phyloP scores from a whole-genome alignment of 2,113 vertebrate genomes.

The Corydoras sp. region DNA sequence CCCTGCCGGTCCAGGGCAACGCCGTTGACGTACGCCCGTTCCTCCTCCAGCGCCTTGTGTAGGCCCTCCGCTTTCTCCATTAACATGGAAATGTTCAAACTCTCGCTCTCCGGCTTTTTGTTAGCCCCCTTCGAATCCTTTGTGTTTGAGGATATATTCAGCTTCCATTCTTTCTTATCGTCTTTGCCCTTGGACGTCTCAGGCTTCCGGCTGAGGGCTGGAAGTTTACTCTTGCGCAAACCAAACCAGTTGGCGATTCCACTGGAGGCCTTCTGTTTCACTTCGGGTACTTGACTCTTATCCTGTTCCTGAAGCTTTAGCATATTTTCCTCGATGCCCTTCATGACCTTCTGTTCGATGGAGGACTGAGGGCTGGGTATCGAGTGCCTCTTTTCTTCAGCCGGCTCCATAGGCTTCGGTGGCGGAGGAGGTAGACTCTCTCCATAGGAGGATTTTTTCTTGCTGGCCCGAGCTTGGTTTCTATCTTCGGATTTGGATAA shows the following conservation, averaged over 20 bases:
- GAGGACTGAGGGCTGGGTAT: conserved; percentile 68
- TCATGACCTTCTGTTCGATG: conserved; percentile 98
- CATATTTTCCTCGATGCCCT: conserved; percentile 92
- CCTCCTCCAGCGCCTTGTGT: conserved; percentile 86
- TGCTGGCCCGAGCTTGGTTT: conserved; percentile 62
- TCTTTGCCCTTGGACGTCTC: conserved; percentile 71
- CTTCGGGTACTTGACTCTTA: conserved; percentile 62
- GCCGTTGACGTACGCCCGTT: conserved; percentile 81
- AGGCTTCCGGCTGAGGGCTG: conserved; percentile 78
- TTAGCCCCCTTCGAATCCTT: conserved; percentile 71
- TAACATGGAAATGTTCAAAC: conserved; percentile 90
- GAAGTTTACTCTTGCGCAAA: conserved; percentile 86
- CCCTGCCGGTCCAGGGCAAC: conserved; percentile 70
- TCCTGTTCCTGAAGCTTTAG: conserved; percentile 86
- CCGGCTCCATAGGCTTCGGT: conserved; percentile 48
- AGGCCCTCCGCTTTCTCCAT: conserved; percentile 95
- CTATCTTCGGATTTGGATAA: conserved; percentile 67
- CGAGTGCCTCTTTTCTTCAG: conserved; percentile 52
- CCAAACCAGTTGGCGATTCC: conserved; percentile 94
- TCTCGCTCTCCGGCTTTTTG: conserved; percentile 76
- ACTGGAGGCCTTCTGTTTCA: conserved; percentile 82
- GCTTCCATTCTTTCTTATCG: conserved; percentile 69
- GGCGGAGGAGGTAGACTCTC: conserved; percentile 65
- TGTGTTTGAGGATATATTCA: conserved; percentile 64
- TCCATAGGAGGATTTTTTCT: conserved; percentile 65